phyloP scores from a whole-genome alignment of 1,140 invertebrate genomes.

The Drosophila pandora region DNA sequence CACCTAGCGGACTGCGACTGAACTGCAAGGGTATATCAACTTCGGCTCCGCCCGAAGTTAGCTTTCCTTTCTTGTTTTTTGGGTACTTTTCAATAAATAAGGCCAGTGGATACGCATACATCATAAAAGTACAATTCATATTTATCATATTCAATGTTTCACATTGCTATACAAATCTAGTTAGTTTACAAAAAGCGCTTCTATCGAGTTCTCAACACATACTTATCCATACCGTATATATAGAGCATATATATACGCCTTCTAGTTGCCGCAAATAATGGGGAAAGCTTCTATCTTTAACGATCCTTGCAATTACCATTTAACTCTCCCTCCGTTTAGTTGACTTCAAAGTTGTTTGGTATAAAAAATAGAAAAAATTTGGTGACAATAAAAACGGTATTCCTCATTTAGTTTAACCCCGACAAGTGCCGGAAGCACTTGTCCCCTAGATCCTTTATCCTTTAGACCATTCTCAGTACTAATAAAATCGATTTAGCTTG shows the following conservation, averaged over 20 bases:
- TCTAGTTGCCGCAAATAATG: constrained; percentile 57
- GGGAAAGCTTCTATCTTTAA: constrained; percentile 38
- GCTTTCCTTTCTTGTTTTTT: too few species aligned
- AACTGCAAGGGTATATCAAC: too few species aligned
- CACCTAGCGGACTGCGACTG: too few species aligned
- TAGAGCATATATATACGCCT: constrained; percentile 18
- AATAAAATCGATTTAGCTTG: constrained; percentile 56
- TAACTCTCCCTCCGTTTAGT: constrained; percentile 40
- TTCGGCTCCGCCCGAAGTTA: too few species aligned
- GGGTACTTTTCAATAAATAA: constrained; percentile 75
- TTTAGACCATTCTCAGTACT: constrained; percentile 12
- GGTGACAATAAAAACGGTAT: constrained; percentile 74
- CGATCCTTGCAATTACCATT: constrained; percentile 25
- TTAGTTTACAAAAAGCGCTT: constrained; percentile 62
- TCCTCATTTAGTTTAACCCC: constrained; percentile 31
- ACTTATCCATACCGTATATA: constrained; percentile 17
- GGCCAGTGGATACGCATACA: constrained; percentile 83
- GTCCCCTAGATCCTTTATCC: too few species aligned
- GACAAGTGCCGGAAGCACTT: constrained; percentile 3
- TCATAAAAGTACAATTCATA: constrained; percentile 77
- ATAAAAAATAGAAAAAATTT: constrained; percentile 83
- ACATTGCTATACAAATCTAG: constrained; percentile 70
- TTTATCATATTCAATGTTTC: constrained; percentile 62
- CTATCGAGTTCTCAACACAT: constrained; percentile 22
- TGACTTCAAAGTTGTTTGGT: constrained; percentile 74